Conservation (phyloP, 2,888 invertebrate genomes). For the Tolmerus cingulatus region DNA sequence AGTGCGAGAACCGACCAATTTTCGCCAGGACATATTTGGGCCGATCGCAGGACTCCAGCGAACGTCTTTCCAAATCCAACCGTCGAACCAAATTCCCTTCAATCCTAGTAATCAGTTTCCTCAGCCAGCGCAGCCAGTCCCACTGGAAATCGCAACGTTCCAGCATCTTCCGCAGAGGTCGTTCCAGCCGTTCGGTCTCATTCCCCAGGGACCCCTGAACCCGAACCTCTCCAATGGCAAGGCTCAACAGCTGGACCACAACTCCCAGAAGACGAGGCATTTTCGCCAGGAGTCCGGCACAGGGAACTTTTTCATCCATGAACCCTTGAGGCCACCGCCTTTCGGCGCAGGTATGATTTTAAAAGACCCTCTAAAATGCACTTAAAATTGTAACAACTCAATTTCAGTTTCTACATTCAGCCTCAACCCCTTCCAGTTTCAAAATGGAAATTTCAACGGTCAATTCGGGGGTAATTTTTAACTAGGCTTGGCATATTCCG, state of each 20-base stretch:
- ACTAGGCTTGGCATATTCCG: neutral
- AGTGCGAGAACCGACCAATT: constrained; percentile 67
- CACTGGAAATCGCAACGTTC: constrained; percentile 54
- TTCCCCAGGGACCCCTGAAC: constrained; percentile 52
- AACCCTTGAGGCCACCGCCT: constrained; percentile 49
- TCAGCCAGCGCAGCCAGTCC: constrained; percentile 50
- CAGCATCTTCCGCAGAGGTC: constrained; percentile 56
- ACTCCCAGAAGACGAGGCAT: constrained; percentile 61
- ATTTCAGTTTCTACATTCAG: constrained; percentile 78
- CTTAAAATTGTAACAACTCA: neutral
- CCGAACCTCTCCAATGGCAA: constrained; percentile 53
- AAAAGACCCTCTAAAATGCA: neutral
- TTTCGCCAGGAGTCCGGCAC: constrained; percentile 68
- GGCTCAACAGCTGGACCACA: constrained; percentile 52
- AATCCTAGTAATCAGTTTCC: constrained; percentile 52
- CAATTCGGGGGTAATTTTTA: constrained; percentile 40
- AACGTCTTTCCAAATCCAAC: constrained; percentile 56
- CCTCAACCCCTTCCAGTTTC: constrained; percentile 64
- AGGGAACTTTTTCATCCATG: constrained; percentile 72
- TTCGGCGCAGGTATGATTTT: constrained; percentile 61
- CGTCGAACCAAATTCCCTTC: constrained; percentile 59
- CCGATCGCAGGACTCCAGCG: constrained; percentile 15
- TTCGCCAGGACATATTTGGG: constrained; percentile 52
- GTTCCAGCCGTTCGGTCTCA: constrained; percentile 55
- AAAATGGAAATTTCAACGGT: constrained; percentile 57